Base-by-base conservation (phyloP, 2,797 vertebrate genomes). In the Danionella dracula region DNA sequence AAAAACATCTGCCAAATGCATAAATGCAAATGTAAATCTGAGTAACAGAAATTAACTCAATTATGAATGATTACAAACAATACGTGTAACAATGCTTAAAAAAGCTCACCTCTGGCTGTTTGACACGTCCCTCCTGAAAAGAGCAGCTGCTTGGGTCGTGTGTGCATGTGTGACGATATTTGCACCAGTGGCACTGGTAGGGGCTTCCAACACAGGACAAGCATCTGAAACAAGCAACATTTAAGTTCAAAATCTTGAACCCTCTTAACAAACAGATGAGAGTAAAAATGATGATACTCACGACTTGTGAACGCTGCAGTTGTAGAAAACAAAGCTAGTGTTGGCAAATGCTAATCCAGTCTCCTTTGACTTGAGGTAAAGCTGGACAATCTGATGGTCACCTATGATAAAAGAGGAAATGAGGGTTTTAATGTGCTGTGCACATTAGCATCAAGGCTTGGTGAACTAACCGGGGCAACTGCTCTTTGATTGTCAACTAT, bases 221-320 rank as follows among this genome's bases (percentile, higher is more conserved):
- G 72, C 97, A 99, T 66, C 97, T 99, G 83, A 61, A 7, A 40
- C 7, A 41, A 27, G 38, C 7, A 49, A 10, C 27, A 42, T 64
- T 19, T n/a, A 27, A 27, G 23, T 6, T 27, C 23, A 45, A 44
- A 13, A 17, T 17, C n/a, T 29, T 15, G 35, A 62, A n/a, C 42
- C 19, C 44, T 54, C 15, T 4, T 42, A 8, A 9, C 49, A n/a
- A 44, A 9, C 13, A 42, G 27, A 32, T 27, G 2, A 49, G 2
- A 21, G 15, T 17, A 17, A 38, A 56, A 27, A 20, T 10, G 13
- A 58, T 11, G 7, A 45, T 50, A 91, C 95, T 81, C 88, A 99
- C 97, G 96, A 98, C 50, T 93, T 95, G 79, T 99, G 97, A 66
- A 98, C 96, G 0, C 97, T 99, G 81, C 97, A 99, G 84, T 99